Conservation (phyloP, 1,140 invertebrate species). For the Probaryconus sp. region DNA sequence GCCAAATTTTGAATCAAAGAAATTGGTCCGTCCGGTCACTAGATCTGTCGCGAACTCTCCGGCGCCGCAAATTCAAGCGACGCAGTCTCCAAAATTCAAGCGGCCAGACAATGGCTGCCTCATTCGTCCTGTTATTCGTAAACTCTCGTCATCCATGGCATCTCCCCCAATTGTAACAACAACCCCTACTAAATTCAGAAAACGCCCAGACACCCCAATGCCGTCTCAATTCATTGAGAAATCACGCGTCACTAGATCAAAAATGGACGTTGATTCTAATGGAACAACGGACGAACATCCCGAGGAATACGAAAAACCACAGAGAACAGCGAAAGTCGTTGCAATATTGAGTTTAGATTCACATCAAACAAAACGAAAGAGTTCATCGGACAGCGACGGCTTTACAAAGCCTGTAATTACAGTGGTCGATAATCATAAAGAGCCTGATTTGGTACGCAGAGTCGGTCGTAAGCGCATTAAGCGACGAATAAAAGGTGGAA, state of each 20-base stretch:
- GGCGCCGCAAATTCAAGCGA: too few species aligned
- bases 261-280: background rate
- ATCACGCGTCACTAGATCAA: background rate
- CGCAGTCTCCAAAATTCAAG: too few species aligned
- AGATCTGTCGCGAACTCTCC: background rate
- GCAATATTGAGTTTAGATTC: constrained; percentile 73
- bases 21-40: background rate
- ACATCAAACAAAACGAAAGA: constrained; percentile 39
- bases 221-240: constrained; percentile 3
- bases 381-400: background rate
- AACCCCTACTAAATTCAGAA: constrained; percentile 8
- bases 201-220: constrained; percentile 25
- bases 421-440: too few species aligned
- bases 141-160: too few species aligned
- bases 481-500: too few species aligned
- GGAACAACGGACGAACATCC: constrained; percentile 2
- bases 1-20: constrained; percentile 11
- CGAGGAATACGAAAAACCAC: constrained; percentile 66
- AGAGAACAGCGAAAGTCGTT: constrained; percentile 74
- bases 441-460: too few species aligned
- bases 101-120: background rate
- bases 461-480: too few species aligned
- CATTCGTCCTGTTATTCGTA: too few species aligned
- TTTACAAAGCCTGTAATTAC: background rate
- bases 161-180: too few species aligned